These are phyloP conservation scores for Bathynomus jamesi DNA, from an alignment of 1,140 invertebrate genomes.

Conservation along the genomic window DNA sequence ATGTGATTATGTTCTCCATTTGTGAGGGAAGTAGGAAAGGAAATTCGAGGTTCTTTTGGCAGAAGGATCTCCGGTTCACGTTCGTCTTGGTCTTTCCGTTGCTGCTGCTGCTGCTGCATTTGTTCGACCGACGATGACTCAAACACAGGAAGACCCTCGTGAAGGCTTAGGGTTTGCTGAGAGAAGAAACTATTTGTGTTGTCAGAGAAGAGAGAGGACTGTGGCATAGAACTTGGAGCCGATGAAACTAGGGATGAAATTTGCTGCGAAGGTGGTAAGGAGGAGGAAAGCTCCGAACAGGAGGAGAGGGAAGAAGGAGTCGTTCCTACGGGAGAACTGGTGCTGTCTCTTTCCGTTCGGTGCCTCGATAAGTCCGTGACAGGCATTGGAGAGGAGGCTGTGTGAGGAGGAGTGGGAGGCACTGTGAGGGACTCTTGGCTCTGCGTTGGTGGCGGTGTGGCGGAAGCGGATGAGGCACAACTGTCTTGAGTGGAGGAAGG, in stretches of 20 bases:
- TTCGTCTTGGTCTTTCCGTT: no score
- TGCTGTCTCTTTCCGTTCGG: constrained; percentile 8
- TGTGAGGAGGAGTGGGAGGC: constrained; percentile 21
- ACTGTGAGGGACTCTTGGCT: constrained; percentile 16
- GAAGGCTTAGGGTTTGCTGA: background rate
- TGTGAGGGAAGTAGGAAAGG: no score
- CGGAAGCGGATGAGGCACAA: constrained; percentile 24
- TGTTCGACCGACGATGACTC: background rate
- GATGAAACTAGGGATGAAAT: constrained; percentile 13
- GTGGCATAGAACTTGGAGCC: background rate
- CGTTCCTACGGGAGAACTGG: constrained; percentile 17
- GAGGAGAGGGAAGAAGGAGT: constrained; percentile 28
- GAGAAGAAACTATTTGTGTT: constrained; percentile 37
- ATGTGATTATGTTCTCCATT: background rate
- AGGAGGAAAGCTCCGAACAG: constrained; percentile 24
- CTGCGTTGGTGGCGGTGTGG: constrained; percentile 23
- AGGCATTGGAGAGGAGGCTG: constrained; percentile 27
- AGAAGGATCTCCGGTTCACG: no score
- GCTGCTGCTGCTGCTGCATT: constrained; percentile 7
- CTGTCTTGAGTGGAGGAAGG: constrained; percentile 25
- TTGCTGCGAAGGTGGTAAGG: constrained; percentile 16
- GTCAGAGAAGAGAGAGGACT: constrained; percentile 23
- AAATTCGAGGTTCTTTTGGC: no score
- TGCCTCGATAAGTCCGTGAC: constrained; percentile 8
- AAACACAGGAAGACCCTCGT: background rate